Conservation (phyloP, 2,113 vertebrate genomes). For the Notothenia coriiceps region DNA sequence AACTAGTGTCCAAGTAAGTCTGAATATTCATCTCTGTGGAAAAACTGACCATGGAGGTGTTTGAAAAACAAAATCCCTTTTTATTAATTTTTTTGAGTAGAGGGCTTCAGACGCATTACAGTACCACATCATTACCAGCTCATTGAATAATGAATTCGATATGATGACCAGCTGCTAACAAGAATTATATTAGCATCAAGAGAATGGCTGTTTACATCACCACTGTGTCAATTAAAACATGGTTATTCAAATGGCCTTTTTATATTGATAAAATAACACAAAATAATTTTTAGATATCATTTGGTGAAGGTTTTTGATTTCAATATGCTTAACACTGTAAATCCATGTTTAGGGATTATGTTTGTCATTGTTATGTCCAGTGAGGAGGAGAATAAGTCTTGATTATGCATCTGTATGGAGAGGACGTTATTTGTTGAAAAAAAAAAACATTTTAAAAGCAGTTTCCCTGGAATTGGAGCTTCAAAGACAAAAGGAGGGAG, state of each 20-base stretch:
- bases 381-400: background rate
- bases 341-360: background rate
- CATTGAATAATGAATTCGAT: conserved; percentile 63
- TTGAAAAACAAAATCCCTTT: background rate
- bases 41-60: background rate
- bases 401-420: background rate
- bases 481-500: background rate
- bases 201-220: conserved; percentile 65
- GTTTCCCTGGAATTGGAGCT: too few relatives aligned
- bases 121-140: conserved; percentile 56
- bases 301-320: conserved; percentile 10
- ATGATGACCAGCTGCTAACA: conserved; percentile 68
- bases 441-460: background rate
- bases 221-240: conserved; percentile 34
- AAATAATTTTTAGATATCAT: background rate
- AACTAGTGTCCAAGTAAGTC: background rate
- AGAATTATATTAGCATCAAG: conserved; percentile 73
- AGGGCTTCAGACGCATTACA: conserved; percentile 37
- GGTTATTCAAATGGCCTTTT: conserved; percentile 26
- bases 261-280: background rate
- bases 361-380: too few relatives aligned
- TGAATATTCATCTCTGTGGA: background rate
- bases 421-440: background rate
- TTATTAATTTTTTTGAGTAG: background rate
- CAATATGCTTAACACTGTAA: background rate